Evolutionary conservation across 2,888 invertebrate species (phyloP).

Genomic region (Lissocephala sabroskyi): DNA sequence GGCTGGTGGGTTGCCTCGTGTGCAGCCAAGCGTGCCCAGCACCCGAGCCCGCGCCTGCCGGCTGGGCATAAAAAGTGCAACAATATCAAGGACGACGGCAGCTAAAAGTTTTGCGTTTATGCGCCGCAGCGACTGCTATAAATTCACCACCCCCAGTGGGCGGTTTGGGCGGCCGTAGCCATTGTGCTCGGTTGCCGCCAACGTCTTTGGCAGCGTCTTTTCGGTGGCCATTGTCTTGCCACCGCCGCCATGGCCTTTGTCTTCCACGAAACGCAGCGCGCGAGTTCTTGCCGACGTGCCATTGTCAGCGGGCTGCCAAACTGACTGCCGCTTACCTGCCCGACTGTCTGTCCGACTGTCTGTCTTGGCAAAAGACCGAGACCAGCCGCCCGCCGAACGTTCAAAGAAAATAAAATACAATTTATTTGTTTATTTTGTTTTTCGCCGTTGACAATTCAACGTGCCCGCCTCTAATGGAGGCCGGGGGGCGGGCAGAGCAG

Average conservation of each 20-base stretch:
- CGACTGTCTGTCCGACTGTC: slow-evolving; percentile 13
- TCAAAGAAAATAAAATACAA: slow-evolving; percentile 49
- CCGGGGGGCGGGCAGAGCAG: not conserved
- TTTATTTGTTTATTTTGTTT: slow-evolving; percentile 49
- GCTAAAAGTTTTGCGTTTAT: slow-evolving; percentile 12
- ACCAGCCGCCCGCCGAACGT: too few species aligned
- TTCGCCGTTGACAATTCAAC: slow-evolving; percentile 41
- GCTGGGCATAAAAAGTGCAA: slow-evolving; percentile 26
- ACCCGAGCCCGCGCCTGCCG: not conserved
- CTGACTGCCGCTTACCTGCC: slow-evolving; percentile 30
- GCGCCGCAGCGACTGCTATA: slow-evolving; percentile 16
- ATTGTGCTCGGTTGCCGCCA: too few species aligned
- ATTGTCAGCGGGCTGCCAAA: slow-evolving; percentile 28
- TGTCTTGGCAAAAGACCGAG: too few species aligned
- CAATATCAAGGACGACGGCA: slow-evolving; percentile 22
- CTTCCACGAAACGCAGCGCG: slow-evolving; percentile 31
- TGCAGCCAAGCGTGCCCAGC: too few species aligned
- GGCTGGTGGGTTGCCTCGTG: not conserved
- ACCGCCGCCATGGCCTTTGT: slow-evolving; percentile 20
- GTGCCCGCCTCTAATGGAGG: not conserved
- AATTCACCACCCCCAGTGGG: slow-evolving; percentile 7
- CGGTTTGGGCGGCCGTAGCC: too few species aligned
- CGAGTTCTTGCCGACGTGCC: slow-evolving; percentile 13
- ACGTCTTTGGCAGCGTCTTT: too few species aligned
- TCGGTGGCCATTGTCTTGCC: slow-evolving; percentile 23